Evolutionary conservation across 2,113 vertebrate species (phyloP).

Genomic region (Melierax canorus): DNA sequence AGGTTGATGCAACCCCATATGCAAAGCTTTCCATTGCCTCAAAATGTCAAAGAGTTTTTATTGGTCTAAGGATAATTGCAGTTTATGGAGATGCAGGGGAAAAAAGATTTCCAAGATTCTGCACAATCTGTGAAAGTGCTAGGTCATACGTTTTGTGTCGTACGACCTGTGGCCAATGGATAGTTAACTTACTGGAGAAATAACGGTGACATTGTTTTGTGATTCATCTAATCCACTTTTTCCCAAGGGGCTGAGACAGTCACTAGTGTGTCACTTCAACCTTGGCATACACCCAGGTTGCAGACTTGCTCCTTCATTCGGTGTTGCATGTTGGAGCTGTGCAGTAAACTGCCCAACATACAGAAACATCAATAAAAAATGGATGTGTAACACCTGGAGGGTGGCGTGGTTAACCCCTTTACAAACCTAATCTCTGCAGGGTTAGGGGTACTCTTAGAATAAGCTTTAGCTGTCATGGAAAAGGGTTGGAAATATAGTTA

Average conservation of each 20-base stretch:
- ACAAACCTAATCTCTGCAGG: neutral
- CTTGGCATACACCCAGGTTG: neutral
- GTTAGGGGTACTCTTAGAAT: neutral
- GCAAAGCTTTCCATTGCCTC: neutral
- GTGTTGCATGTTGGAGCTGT: neutral
- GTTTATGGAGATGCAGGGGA: neutral
- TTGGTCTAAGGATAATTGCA: neutral
- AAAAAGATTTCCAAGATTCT: neutral
- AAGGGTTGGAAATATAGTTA: neutral
- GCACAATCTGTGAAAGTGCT: neutral
- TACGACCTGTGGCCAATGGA: neutral
- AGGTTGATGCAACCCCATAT: neutral
- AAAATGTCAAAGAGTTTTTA: neutral
- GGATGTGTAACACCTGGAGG: neutral
- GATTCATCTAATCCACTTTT: slow-evolving; percentile 16
- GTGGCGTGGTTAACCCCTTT: neutral
- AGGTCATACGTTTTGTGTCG: neutral
- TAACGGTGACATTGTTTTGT: neutral
- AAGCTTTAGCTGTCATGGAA: neutral
- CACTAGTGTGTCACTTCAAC: neutral
- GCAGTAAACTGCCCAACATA: neutral
- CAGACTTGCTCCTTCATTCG: neutral
- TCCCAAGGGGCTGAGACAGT: neutral
- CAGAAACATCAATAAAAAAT: neutral
- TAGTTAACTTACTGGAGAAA: slow-evolving; percentile 20